phyloP scores from a whole-genome alignment of 2,888 invertebrate genomes.

The Idaea aversata region DNA sequence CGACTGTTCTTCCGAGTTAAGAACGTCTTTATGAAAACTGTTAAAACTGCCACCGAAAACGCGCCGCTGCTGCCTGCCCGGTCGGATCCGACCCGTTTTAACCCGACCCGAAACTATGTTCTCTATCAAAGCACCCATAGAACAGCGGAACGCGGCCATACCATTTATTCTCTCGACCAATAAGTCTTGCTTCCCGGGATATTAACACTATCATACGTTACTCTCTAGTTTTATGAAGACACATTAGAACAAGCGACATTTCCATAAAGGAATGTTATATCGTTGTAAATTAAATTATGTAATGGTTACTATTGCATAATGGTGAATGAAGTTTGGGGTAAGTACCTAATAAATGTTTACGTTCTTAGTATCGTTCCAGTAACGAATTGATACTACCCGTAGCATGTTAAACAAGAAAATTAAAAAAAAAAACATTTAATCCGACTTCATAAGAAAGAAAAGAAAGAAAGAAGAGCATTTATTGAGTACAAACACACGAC shows the following conservation, averaged over 20 bases:
- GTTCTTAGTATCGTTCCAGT: background rate
- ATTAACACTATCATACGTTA: slow-evolving; percentile 80
- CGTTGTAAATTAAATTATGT: slow-evolving; percentile 29
- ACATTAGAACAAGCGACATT: slow-evolving; percentile 67
- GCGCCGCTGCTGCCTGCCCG: too few relatives aligned
- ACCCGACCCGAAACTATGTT: background rate
- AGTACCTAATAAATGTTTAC: background rate
- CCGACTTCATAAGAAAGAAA: too few relatives aligned
- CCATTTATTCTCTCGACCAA: slow-evolving; percentile 76
- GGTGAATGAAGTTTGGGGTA: background rate
- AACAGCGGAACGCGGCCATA: slow-evolving; percentile 47
- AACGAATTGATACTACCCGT: too few relatives aligned
- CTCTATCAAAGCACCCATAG: slow-evolving; percentile 18
- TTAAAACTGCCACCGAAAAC: too few relatives aligned
- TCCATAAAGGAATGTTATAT: slow-evolving; percentile 57
- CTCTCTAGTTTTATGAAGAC: slow-evolving; percentile 76
- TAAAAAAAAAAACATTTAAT: too few relatives aligned
- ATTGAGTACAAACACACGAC: too few relatives aligned
- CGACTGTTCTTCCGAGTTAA: too few relatives aligned
- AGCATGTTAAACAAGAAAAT: too few relatives aligned
- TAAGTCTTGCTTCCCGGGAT: slow-evolving; percentile 77
- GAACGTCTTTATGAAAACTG: too few relatives aligned
- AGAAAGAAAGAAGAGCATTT: too few relatives aligned
- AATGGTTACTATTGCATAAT: slow-evolving; percentile 2
- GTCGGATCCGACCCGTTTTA: too few relatives aligned